Conservation (phyloP, 2,888 invertebrate species). For the Callyntrura sp. region DNA sequence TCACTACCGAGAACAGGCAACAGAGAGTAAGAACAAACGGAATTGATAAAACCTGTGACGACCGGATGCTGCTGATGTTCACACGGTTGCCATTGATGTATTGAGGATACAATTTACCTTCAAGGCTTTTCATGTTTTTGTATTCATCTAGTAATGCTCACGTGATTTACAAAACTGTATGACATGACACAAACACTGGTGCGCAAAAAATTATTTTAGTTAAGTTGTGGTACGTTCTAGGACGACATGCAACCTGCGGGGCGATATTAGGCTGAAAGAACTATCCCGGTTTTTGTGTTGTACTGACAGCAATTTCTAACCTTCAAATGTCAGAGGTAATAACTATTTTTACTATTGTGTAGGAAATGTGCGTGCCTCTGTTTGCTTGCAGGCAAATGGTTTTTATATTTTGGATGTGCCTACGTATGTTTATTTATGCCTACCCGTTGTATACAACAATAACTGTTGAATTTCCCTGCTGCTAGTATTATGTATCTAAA, state of each 20-base stretch:
- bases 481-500: no score
- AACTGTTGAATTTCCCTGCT: constrained; percentile 21
- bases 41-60: constrained; percentile 35
- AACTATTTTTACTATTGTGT: not conserved
- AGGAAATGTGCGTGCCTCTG: not conserved
- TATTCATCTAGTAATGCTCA: not conserved
- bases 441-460: not conserved
- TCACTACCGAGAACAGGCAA: not conserved
- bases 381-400: no score
- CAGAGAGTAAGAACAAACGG: not conserved
- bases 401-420: no score
- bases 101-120: constrained; percentile 3
- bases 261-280: no score
- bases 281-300: no score
- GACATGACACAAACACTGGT: not conserved
- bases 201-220: not conserved
- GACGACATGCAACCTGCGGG: no score
- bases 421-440: no score
- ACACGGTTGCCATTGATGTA: constrained; percentile 22
- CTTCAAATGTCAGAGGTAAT: not conserved
- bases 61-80: constrained; percentile 32
- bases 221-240: no score
- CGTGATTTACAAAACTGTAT: constrained; percentile 15
- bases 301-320: no score
- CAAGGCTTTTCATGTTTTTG: not conserved